Base-by-base conservation (phyloP, 1,140 invertebrate genomes). In the Neodiprion pinetum region DNA sequence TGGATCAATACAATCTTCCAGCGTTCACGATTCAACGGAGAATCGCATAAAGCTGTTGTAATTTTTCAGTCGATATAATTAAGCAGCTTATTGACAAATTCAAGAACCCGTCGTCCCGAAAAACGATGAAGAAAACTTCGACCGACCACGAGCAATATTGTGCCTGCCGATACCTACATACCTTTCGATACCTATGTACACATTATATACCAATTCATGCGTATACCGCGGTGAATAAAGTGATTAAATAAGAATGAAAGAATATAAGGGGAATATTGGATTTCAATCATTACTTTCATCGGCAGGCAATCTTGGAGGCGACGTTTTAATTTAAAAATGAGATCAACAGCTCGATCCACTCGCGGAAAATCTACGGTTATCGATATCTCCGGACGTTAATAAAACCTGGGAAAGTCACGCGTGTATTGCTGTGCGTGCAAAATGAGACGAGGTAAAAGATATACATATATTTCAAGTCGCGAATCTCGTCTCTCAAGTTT, bases 221-320 rank as follows among this genome's bases (percentile, higher is more conserved):
- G 5, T 40, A 40, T 40, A 40, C 28, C 28, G 1, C 28, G 53
- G 53, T 5, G n/a, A 61, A 61, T 61, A 61, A 61, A 61, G 53
- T 61, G 53, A 61, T 61, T 61, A 61, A 9, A 61, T 61, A 61
- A 14, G n/a, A 14, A 61, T 61, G n/a, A 61, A 17, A 9, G 3
- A 17, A 61, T 14, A 61, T 12, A 9, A 61, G 53, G n/a, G 53
- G 53, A 61, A 61, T 61, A 61, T 61, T 61, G 53, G 53, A 61
- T 61, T 61, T 61, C 53, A 61, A 61, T 61, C 53, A 61, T 61
- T 61, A 61, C n/a, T 61, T 61, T 61, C 53, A 61, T 61, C 53
- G 53, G n/a, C 53, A 61, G 53, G n/a, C 53, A 61, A 17, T 61
- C 53, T 61, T 61, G 53, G 53, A 9, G 53, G 7, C 0, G 53